phyloP scores from a whole-genome alignment of 2,113 vertebrate species.

The Hippocampus mohnikei region DNA sequence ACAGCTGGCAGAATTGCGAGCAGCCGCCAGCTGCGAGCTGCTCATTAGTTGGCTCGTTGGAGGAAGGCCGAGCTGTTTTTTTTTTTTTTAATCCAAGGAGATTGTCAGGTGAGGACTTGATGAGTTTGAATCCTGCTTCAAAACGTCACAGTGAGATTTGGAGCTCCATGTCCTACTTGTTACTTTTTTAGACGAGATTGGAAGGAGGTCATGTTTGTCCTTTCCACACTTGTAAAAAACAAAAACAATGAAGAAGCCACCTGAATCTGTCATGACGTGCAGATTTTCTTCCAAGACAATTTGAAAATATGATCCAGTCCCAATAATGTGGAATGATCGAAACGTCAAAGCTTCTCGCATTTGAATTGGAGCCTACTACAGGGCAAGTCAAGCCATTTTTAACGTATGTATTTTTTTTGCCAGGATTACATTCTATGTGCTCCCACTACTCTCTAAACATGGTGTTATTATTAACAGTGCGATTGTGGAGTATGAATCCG shows the following conservation, averaged over 20 bases:
- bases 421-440: no score
- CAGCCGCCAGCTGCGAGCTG: not conserved
- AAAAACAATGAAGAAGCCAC: not conserved
- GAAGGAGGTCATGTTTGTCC: not conserved
- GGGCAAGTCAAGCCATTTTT: no score
- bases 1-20: constrained; percentile 27
- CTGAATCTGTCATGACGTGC: not conserved
- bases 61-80: not conserved
- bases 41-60: constrained; percentile 14
- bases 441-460: no score
- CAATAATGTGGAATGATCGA: not conserved
- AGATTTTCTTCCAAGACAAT: not conserved
- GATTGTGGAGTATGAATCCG: no score
- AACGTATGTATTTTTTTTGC: no score
- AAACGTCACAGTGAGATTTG: not conserved
- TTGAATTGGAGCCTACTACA: no score
- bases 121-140: not conserved
- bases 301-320: not conserved
- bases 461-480: no score
- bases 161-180: not conserved
- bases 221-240: not conserved
- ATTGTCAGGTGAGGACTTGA: not conserved
- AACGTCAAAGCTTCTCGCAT: not conserved
- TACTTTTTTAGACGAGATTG: not conserved
- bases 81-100: not conserved